Evolutionary conservation across 1,140 invertebrate species (phyloP), one percentile per base, ranked within the genome.

Genomic region (Trachymyrmex septentrionalis): DNA sequence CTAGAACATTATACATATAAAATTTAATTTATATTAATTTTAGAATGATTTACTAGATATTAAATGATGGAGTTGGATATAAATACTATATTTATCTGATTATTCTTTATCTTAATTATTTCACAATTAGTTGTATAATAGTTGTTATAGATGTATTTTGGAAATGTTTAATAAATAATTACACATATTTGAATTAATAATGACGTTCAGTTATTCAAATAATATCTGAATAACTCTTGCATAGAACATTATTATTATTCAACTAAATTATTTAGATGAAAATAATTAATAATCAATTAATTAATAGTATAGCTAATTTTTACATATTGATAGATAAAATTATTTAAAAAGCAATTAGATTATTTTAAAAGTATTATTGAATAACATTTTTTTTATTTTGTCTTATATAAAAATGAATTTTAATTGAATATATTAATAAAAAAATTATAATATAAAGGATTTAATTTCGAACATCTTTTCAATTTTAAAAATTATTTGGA

Each of bases 21-120:
- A 44, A 10, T 44, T 10, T 48, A 30, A 77, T 77, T 64, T 48
- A 44, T 44, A 44, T 77, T 64, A 77, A 27, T 44, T 10, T 44
- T 63, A 2, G 63, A 48, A 21, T 55, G 3, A 76, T 44, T 61
- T 12, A 61, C 5, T 24, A 48, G 48, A 48, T 48, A 4, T 44
- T 77, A 21, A 27, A 61, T 61, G 27, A 77, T 12, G 44, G 21
- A 21, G 6, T 30, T 64, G 1, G 1, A 16, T 57, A 1, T 10
- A 78, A 77, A 77, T 63, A 30, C n/a, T 57, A 30, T 21, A 12
- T 27, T n/a, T 6, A 63, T 78, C 10, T 34, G 0, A 63, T 78
- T 66, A 66, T n/a, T 44, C 21, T 27, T 64, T 34, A 78, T 50
- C 3, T 3, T 0, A 50, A 64, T 48, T 77, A 30, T 27, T 64